Evolutionary conservation across 2,113 vertebrate genomes (phyloP).

Genomic region (Conger conger): DNA sequence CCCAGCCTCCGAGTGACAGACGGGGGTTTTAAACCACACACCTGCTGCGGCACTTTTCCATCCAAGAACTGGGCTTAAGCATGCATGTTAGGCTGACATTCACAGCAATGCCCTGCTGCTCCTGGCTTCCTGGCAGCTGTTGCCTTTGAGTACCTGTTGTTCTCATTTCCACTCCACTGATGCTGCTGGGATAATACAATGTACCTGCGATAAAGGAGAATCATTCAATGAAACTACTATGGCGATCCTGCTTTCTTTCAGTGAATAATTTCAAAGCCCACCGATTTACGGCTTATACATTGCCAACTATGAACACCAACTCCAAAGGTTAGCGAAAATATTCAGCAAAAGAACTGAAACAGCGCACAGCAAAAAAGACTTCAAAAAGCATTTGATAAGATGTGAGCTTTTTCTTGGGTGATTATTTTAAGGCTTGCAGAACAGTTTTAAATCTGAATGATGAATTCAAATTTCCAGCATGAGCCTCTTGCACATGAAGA

Average conservation of each 20-base stretch:
- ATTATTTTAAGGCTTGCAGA: too few species aligned
- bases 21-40: slow-evolving; percentile 23
- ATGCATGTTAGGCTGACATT: slow-evolving; percentile 5
- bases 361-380: too few species aligned
- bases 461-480: not conserved
- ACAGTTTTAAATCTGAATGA: not conserved
- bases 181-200: not conserved
- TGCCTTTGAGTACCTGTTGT: not conserved
- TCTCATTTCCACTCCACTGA: not conserved
- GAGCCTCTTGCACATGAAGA: not conserved
- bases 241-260: not conserved
- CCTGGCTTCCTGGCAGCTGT: not conserved
- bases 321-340: too few species aligned
- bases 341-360: too few species aligned
- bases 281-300: not conserved
- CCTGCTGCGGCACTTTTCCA: slow-evolving; percentile 18
- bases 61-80: slow-evolving; percentile 22
- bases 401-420: too few species aligned
- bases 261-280: not conserved
- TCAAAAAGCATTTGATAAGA: too few species aligned
- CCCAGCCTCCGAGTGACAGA: slow-evolving; percentile 15
- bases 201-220: not conserved
- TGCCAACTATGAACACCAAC: not conserved
- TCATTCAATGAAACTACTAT: not conserved
- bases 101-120: not conserved